Evolutionary conservation across 2,797 vertebrate genomes (phyloP), one percentile per base, ranked within the genome.

Genomic region (Percopsis omiscomaycus): DNA sequence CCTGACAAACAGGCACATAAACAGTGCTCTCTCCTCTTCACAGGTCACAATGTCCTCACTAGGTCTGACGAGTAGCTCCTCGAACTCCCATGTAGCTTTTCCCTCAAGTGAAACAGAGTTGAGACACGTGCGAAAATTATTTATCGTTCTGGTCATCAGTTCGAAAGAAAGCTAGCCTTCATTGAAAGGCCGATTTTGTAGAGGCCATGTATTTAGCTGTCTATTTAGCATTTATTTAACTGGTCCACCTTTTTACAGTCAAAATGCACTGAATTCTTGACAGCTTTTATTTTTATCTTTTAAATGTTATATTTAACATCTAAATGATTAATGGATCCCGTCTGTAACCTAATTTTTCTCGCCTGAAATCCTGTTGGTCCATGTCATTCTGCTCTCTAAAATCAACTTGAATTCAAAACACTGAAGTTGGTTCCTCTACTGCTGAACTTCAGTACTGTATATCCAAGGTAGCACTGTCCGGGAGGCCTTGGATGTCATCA

Each of bases 21-120:
- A 71, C 77, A 78, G 79, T 65, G 76, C 69, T n/a, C 55, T 51
- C 60, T 81, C 59, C 79, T 69, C 79, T 57, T 81, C 75, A 72
- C 62, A 75, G 64, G 67, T 74, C 68, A 69, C 22, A 3, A 45
- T 54, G 50, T 64, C 77, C 12, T 51, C 32, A 13, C 54, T 1
- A n/a, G 37, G 29, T 49, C 44, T 30, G 53, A 56, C 51, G 10
- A 42, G 59, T 10, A 60, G 46, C 46, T 30, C 12, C 8, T 32
- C 46, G 1, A 44, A 27, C 22, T 47, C 9, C 29, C 11, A 42
- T 30, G 48, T 22, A 5, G 15, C 29, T 42, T 28, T 14, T 48
- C 45, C 45, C 57, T 22, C 32, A 44, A 44, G 55, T 16, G 15
- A 37, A 46, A 47, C 12, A 29, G 57, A 48, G 5, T 47, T 15